These are phyloP conservation scores for Anthoscopus minutus DNA, from an alignment of 2,113 vertebrate genomes.

Conservation along the genomic window DNA sequence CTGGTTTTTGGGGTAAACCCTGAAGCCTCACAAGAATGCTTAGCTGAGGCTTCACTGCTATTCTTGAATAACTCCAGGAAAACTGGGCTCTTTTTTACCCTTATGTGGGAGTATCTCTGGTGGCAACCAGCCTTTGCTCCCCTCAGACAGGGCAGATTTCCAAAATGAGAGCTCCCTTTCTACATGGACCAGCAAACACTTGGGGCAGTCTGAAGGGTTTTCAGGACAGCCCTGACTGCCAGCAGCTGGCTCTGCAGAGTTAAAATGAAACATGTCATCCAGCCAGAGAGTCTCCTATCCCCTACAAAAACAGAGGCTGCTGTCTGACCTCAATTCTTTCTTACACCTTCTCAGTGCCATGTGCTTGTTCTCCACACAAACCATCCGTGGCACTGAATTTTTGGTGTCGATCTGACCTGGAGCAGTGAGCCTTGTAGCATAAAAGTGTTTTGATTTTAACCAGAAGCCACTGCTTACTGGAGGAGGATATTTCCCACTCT, in stretches of 20 bases:
- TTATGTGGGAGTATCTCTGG: neutral
- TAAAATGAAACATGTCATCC: neutral
- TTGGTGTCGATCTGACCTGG: neutral
- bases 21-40: neutral
- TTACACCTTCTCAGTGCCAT: neutral
- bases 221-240: neutral
- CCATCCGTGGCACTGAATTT: neutral
- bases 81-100: neutral
- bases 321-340: neutral
- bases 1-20: neutral
- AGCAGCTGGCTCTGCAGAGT: neutral
- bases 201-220: neutral
- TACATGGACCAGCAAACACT: neutral
- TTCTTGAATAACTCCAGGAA: neutral
- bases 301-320: neutral
- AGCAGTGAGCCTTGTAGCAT: neutral
- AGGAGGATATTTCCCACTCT: neutral
- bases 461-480: neutral
- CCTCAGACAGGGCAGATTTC: neutral
- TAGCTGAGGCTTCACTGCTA: neutral
- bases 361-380: neutral
- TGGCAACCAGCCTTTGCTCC: neutral
- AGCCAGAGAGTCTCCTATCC: neutral
- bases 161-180: neutral
- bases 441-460: neutral